Percentiles rank a stretch among this genome's conserved stretches.
These are phyloP conservation scores for Discoglossus pictus DNA, from an alignment of 2,797 vertebrate genomes.

Conservation along the genomic window DNA sequence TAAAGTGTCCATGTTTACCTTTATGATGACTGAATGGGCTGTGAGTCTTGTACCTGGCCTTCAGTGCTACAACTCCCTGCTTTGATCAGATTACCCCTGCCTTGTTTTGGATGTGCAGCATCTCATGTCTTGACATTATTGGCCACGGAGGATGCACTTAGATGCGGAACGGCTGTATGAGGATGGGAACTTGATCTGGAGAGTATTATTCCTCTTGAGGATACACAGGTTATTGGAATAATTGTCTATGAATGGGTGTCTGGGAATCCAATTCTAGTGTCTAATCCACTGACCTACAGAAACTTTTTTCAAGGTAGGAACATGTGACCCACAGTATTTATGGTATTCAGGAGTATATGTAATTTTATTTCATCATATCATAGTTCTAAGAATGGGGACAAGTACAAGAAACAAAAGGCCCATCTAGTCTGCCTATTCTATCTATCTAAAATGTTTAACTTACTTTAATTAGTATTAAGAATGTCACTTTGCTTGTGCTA, in stretches of 20 bases:
- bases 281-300: not conserved
- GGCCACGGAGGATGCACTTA: slow-evolving; percentile 38
- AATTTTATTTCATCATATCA: too few species aligned
- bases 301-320: too few species aligned
- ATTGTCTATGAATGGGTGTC: not conserved
- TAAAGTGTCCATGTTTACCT: slow-evolving; percentile 41
- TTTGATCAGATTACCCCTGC: slow-evolving; percentile 25
- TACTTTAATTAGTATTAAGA: too few species aligned
- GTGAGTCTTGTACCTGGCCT: not conserved
- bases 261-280: not conserved
- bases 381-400: too few species aligned
- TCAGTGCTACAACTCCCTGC: slow-evolving; percentile 2
- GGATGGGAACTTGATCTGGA: slow-evolving; percentile 44
- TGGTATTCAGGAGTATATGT: too few species aligned
- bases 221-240: not conserved
- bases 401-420: too few species aligned
- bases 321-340: too few species aligned
- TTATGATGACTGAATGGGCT: slow-evolving; percentile 23
- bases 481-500: too few species aligned
- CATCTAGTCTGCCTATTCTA: too few species aligned
- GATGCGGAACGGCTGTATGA: slow-evolving; percentile 15
- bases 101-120: not conserved
- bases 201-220: not conserved
- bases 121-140: slow-evolving; percentile 19
- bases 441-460: too few species aligned